Evolutionary conservation across 2,113 vertebrate genomes (phyloP).

Genomic region (Machaerirhynchus nigripectus): DNA sequence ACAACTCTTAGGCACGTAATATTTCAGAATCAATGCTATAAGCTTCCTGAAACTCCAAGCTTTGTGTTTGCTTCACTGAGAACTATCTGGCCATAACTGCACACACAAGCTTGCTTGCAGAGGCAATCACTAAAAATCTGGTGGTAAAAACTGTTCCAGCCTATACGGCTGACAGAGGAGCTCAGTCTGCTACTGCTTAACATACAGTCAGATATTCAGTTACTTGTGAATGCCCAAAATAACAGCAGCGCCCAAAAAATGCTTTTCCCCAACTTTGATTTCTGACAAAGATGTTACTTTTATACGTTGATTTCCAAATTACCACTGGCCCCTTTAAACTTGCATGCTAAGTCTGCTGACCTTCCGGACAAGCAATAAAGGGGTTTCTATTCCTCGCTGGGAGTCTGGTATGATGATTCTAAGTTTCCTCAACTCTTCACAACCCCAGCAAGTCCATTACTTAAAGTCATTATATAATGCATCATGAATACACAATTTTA

Average conservation of each 20-base stretch:
- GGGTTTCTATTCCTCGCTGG: background rate
- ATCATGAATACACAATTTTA: background rate
- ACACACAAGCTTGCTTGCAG: background rate
- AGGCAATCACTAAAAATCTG: background rate
- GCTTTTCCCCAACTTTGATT: background rate
- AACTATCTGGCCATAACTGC: background rate
- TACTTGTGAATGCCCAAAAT: background rate
- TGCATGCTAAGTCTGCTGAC: background rate
- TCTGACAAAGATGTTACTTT: background rate
- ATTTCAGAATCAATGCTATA: background rate
- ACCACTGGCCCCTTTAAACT: background rate
- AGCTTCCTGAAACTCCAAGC: background rate
- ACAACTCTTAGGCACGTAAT: background rate
- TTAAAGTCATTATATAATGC: background rate
- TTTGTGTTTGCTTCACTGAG: background rate
- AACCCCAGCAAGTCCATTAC: background rate
- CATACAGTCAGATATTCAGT: background rate
- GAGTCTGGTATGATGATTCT: background rate
- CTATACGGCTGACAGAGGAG: background rate
- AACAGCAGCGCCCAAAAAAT: background rate
- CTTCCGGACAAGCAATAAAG: background rate
- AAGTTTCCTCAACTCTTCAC: background rate
- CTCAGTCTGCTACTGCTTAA: background rate
- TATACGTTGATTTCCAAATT: background rate
- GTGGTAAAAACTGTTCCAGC: background rate